Evolutionary conservation across 2,888 invertebrate species (phyloP).

Genomic region (Aspidiotus rigidus): DNA sequence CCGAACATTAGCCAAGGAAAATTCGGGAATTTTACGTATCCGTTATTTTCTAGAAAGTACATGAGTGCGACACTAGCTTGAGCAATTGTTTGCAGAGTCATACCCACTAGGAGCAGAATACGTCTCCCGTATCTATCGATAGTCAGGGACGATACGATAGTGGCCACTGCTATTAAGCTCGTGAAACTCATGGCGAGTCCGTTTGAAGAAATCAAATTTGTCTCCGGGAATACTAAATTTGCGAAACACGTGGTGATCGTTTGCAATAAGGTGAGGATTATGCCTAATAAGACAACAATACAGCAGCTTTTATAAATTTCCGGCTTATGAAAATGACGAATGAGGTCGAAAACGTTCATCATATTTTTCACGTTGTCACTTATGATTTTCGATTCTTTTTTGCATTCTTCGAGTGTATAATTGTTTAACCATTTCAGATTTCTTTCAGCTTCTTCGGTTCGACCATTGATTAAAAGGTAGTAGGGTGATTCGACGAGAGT

Average conservation of each 20-base stretch:
- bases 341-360: neutral
- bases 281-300: neutral
- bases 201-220: neutral
- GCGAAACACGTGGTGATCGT: neutral
- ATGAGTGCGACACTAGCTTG: neutral
- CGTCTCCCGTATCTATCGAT: neutral
- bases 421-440: neutral
- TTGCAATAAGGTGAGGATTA: neutral
- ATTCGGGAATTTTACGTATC: neutral
- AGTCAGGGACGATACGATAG: neutral
- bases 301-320: slow-evolving; percentile 1
- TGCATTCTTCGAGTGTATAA: neutral
- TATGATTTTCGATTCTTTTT: neutral
- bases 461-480: neutral
- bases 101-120: neutral
- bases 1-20: neutral
- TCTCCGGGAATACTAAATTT: neutral
- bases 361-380: neutral
- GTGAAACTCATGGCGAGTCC: neutral
- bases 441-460: neutral
- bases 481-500: neutral
- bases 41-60: neutral
- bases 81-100: neutral
- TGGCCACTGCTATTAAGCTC: neutral
- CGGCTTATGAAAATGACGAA: neutral